Base-by-base conservation (phyloP, 2,888 invertebrate species). In the Orgyia antiqua region DNA sequence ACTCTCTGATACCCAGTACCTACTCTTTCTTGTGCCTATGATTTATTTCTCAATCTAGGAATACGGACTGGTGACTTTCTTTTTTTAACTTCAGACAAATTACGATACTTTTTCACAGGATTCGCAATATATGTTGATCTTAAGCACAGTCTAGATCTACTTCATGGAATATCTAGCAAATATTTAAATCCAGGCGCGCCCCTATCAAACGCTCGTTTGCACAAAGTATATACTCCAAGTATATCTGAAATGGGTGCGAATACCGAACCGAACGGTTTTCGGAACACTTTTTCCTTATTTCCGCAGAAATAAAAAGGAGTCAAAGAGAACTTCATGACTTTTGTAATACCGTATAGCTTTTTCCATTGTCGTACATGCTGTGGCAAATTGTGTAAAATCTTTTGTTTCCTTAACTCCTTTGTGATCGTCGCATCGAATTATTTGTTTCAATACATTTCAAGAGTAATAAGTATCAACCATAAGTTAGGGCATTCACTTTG, bases 181-280 rank as follows among this genome's bases (percentile, higher is more conserved):
- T 37, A 39, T 39, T 47, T 65, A 64, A 31, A 57, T 63, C 67
- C 36, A 29, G 17, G 51, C 28, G 23, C 43, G 55, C 70, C 69
- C 72, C 67, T 76, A 79, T 83, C 78, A 82, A 79, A 79, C 65
- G 67, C 76, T 82, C 82, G 78, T 83, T 82, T 80, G 75, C 72
- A 69, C 73, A 74, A 77, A 76, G 75, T 75, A 79, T 74, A 71
- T 73, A 77, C 66, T 72, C 63, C 68, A 59, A 74, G 75, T 76
- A 70, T 74, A 75, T 75, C 69, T 67, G 56, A 58, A 62, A 67
- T 55, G 65, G 67, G 54, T 56, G 60, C 62, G 72, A 75, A 77
- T 71, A 67, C 57, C 68, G 65, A 56, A 47, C 68, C 60, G 66
- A 71, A 73, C 69, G 72, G 73, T 72, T 74, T 75, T 78, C 61